Evolutionary conservation across 2,797 vertebrate genomes (phyloP).

Genomic region (Clamator glandarius): DNA sequence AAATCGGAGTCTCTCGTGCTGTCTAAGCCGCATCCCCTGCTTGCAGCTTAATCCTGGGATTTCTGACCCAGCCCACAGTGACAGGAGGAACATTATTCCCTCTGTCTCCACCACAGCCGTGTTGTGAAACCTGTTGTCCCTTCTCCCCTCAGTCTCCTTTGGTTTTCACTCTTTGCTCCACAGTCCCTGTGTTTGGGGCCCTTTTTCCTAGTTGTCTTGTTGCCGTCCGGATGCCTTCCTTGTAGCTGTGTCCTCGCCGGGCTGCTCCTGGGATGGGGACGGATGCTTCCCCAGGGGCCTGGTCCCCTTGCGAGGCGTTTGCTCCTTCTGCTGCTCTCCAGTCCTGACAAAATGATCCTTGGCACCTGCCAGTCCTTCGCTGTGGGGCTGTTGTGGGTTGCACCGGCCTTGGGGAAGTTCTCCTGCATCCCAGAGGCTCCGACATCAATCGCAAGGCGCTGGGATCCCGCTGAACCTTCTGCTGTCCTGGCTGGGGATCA

Average conservation of each 20-base stretch:
- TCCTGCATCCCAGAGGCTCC: rapidly evolving
- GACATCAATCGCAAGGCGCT: rapidly evolving
- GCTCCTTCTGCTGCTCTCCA: neutral
- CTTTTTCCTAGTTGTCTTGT: neutral
- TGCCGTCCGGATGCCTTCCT: neutral
- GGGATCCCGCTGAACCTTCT: neutral
- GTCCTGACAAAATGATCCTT: no score
- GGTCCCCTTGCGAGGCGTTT: neutral
- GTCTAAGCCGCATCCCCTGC: neutral
- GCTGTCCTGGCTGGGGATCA: neutral
- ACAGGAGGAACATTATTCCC: neutral
- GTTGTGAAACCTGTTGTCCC: neutral
- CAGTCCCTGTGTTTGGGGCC: neutral
- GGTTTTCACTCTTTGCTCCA: neutral
- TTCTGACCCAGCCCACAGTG: neutral
- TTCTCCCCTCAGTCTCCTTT: neutral
- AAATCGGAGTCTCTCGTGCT: neutral
- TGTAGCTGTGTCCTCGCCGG: neutral
- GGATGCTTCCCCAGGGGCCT: no score
- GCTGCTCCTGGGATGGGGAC: no score
- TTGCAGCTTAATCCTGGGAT: constrained; percentile 27
- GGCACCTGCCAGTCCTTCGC: neutral
- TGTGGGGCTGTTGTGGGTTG: rapidly evolving
- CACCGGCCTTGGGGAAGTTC: rapidly evolving
- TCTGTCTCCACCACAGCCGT: neutral